Percentiles rank a stretch among this genome's conserved stretches.
These are phyloP conservation scores for Elymnias hypermnestra DNA, from an alignment of 1,140 invertebrate genomes.

Conservation along the genomic window DNA sequence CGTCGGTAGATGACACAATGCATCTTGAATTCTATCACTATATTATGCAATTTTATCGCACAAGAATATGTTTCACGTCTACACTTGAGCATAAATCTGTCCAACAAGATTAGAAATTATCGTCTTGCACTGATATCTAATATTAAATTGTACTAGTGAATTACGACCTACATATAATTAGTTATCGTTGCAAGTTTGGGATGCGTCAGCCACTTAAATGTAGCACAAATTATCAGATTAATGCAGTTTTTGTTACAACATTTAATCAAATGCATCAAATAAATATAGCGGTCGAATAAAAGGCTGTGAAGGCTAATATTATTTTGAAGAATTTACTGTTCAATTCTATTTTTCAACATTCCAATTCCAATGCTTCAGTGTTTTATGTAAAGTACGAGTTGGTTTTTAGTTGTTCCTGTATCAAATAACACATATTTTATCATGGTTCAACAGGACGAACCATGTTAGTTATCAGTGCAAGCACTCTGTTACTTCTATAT, in stretches of 20 bases:
- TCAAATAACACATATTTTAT: slow-evolving; percentile 9
- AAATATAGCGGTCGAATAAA: background rate
- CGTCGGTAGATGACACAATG: slow-evolving; percentile 58
- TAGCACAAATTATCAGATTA: slow-evolving; percentile 1
- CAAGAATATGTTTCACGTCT: slow-evolving; percentile 42
- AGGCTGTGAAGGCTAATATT: slow-evolving; percentile 4
- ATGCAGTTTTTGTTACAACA: background rate
- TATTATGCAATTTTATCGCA: slow-evolving; percentile 49
- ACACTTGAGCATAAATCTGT: slow-evolving; percentile 34
- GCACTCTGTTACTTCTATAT: slow-evolving; percentile 24
- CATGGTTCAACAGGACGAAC: slow-evolving; percentile 22
- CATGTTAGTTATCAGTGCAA: slow-evolving; percentile 34
- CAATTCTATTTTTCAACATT: slow-evolving; percentile 23
- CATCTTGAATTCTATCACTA: slow-evolving; percentile 61
- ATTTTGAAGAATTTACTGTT: background rate
- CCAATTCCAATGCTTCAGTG: slow-evolving; percentile 20
- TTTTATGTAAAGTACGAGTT: slow-evolving; percentile 3
- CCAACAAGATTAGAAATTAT: slow-evolving; percentile 37
- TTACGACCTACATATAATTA: slow-evolving; percentile 12
- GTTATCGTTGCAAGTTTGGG: slow-evolving; percentile 6
- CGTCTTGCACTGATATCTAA: slow-evolving; percentile 39
- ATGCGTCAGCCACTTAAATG: slow-evolving; percentile 4
- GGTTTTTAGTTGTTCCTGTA: background rate
- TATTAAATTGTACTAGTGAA: slow-evolving; percentile 18
- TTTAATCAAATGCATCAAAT: background rate